Conservation (phyloP, 2,888 invertebrate species). For the Polydrusus tereticollis region DNA sequence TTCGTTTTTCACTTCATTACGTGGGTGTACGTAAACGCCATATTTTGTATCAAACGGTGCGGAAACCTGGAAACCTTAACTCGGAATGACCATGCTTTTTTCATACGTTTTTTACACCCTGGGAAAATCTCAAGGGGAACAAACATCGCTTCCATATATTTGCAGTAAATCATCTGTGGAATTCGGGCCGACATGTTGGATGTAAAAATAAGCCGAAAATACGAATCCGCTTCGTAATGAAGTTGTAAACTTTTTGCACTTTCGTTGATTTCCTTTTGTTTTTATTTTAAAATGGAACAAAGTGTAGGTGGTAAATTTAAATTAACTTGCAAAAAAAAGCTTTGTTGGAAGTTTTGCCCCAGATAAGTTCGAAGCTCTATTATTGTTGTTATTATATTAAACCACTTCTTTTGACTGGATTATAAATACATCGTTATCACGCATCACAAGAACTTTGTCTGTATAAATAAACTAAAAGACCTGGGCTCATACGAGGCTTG, state of each 20-base stretch:
- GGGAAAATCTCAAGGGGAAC: constrained; percentile 9
- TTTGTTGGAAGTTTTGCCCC: too few relatives aligned
- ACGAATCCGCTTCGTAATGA: neutral
- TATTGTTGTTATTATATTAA: too few relatives aligned
- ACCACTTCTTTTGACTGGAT: too few relatives aligned
- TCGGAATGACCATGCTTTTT: constrained; percentile 10
- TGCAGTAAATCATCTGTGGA: constrained; percentile 14
- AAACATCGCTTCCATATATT: constrained; percentile 4
- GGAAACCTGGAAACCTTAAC: constrained; percentile 6
- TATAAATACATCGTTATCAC: too few relatives aligned
- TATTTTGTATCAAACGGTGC: constrained; percentile 16
- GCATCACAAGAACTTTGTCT: too few relatives aligned
- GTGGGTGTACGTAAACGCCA: constrained; percentile 10
- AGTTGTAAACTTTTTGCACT: constrained; percentile 3
- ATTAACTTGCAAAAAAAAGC: neutral
- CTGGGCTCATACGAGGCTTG: too few relatives aligned
- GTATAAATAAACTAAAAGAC: too few relatives aligned
- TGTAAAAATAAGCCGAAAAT: constrained; percentile 18
- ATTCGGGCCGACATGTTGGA: constrained; percentile 5
- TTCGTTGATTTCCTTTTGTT: constrained; percentile 3
- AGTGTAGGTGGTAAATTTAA: neutral
- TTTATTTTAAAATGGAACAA: neutral
- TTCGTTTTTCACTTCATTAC: neutral
- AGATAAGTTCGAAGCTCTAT: too few relatives aligned
- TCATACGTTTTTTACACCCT: constrained; percentile 8